These are phyloP conservation scores for Cervus canadensis DNA, from an alignment of 2,113 vertebrate species.

Conservation along the genomic window DNA sequence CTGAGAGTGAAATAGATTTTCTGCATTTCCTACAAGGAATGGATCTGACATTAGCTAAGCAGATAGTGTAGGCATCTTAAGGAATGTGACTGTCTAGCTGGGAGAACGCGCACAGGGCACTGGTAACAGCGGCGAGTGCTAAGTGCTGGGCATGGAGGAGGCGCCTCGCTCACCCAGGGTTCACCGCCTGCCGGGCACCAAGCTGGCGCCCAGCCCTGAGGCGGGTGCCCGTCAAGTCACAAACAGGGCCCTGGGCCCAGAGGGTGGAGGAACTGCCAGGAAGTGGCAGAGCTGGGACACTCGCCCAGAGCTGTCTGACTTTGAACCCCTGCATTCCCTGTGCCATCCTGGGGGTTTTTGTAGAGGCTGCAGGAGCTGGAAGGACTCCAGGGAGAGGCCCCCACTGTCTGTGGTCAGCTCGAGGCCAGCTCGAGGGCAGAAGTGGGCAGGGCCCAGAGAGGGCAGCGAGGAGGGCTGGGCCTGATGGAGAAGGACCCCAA, in stretches of 20 bases:
- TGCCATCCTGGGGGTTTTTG: background rate
- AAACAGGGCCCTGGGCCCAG: background rate
- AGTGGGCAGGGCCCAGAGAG: background rate
- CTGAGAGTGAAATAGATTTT: background rate
- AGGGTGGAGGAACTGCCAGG: background rate
- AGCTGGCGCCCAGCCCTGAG: background rate
- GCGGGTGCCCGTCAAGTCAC: fast-evolving
- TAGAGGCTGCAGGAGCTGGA: background rate
- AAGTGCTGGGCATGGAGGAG: background rate
- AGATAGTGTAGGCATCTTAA: background rate
- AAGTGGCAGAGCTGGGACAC: background rate
- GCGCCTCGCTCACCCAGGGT: fast-evolving
- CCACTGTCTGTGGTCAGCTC: too few species aligned
- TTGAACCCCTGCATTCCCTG: background rate
- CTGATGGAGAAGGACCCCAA: background rate
- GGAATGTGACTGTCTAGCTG: background rate
- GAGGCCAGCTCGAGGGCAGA: background rate
- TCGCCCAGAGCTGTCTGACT: background rate
- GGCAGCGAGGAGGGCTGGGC: background rate
- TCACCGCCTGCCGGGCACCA: fast-evolving
- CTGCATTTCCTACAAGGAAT: background rate
- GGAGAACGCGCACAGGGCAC: background rate
- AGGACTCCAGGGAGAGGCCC: background rate
- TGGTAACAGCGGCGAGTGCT: background rate
- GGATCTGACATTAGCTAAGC: background rate